phyloP scores from a whole-genome alignment of 2,113 vertebrate species.

The Nesogale talazaci region DNA sequence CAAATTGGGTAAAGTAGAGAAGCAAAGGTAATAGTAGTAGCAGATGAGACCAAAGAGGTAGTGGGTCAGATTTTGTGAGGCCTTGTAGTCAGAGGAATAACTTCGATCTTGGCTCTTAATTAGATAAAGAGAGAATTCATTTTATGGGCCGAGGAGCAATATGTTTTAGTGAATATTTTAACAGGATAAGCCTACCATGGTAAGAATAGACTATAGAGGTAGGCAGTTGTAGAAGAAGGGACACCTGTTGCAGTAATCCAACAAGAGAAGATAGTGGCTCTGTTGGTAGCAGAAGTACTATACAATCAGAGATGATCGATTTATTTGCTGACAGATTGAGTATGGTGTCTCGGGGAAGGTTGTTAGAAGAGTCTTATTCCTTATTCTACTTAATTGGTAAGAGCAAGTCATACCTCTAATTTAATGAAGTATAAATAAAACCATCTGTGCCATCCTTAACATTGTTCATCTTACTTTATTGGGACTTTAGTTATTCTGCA shows the following conservation, averaged over 20 bases:
- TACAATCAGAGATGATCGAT: background rate
- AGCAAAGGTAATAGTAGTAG: background rate
- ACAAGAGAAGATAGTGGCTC: background rate
- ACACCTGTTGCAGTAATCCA: constrained; percentile 11
- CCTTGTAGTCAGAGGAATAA: background rate
- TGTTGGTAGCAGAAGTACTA: background rate
- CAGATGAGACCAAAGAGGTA: background rate
- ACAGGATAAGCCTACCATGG: background rate
- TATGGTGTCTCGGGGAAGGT: background rate
- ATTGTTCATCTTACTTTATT: constrained; percentile 20
- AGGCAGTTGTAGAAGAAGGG: background rate
- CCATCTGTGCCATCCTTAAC: background rate
- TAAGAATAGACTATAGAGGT: background rate
- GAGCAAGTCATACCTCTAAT: constrained; percentile 17
- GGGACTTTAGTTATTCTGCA: constrained; percentile 51
- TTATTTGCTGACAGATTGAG: background rate
- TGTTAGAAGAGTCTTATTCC: constrained; percentile 7
- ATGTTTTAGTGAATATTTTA: background rate
- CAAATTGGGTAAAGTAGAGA: background rate
- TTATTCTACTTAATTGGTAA: background rate
- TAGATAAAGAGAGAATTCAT: background rate
- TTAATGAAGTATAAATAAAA: constrained; percentile 52
- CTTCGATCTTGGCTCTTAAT: background rate
- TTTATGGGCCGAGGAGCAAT: background rate
- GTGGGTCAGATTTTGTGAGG: background rate